Percentiles rank a stretch among this genome's conserved stretches.
phyloP scores from a whole-genome alignment of 1,140 invertebrate genomes.

The Heterodera schachtii region DNA sequence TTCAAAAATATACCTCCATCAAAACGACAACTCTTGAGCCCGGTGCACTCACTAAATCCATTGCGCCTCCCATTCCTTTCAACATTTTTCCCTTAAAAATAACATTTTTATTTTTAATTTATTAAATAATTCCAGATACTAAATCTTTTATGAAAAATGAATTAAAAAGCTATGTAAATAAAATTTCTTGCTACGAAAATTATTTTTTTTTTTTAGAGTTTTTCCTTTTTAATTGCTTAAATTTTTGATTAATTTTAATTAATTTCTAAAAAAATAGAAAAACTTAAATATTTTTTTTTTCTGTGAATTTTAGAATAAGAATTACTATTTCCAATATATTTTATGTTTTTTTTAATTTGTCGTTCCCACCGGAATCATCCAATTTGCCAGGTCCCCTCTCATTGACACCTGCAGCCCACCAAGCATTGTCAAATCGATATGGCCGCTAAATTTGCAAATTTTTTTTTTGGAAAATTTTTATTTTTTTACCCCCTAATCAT shows the following conservation, averaged over 20 bases:
- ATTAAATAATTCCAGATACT: no score
- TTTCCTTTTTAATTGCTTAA: no score
- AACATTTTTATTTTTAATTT: neutral
- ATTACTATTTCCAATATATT: no score
- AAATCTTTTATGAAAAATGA: no score
- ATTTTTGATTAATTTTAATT: no score
- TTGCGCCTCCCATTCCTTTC: constrained; percentile 98
- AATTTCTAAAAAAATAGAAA: no score
- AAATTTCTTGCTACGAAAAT: no score
- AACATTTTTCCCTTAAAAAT: constrained; percentile 83
- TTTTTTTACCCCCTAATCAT: constrained; percentile 88
- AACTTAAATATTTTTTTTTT: no score
- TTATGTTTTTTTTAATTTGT: neutral
- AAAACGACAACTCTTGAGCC: constrained; percentile 79
- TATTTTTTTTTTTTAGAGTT: no score
- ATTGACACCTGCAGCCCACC: constrained; percentile 97
- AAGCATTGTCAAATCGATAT: constrained; percentile 90
- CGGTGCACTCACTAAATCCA: constrained; percentile 88
- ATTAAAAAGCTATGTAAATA: no score
- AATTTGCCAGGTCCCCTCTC: constrained; percentile 94
- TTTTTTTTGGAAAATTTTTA: neutral
- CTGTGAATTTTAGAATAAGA: no score
- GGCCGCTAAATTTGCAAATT: constrained; percentile 74
- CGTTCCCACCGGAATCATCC: constrained; percentile 86
- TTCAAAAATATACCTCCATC: constrained; percentile 75